Percentiles rank a stretch among this genome's conserved stretches.
Evolutionary conservation across 2,888 invertebrate species (phyloP).

Genomic region (Beris chalybata): DNA sequence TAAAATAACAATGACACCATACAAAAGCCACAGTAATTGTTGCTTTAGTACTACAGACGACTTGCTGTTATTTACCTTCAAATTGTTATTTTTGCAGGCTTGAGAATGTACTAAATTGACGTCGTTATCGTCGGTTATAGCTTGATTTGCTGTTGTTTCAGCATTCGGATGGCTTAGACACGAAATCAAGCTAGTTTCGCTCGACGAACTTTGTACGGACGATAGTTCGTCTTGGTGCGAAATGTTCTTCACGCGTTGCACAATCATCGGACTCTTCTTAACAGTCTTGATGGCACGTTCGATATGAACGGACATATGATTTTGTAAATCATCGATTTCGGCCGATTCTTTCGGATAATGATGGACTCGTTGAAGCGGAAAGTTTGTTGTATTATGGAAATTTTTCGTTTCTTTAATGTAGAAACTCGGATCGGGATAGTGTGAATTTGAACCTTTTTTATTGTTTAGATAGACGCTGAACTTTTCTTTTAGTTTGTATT

Average conservation of each 20-base stretch:
- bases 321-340: background rate
- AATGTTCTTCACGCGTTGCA: background rate
- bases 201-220: constrained; percentile 6
- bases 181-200: constrained; percentile 19
- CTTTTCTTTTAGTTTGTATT: constrained; percentile 20
- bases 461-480: constrained; percentile 12
- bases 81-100: background rate
- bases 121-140: background rate
- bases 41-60: constrained; percentile 10
- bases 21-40: constrained; percentile 21
- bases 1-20: constrained; percentile 2
- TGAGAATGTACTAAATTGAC: background rate
- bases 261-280: background rate
- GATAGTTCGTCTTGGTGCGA: background rate
- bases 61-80: constrained; percentile 23
- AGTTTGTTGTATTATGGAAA: constrained; percentile 20
- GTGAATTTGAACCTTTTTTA: background rate
- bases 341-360: background rate
- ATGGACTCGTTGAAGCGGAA: background rate
- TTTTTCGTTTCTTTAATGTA: constrained; percentile 33
- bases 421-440: constrained; percentile 31
- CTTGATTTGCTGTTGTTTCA: background rate
- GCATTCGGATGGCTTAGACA: constrained; percentile 7
- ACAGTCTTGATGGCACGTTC: constrained; percentile 6
- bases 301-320: background rate